phyloP scores from a whole-genome alignment of 1,140 invertebrate species.

The Thaumatotibia leucotreta region DNA sequence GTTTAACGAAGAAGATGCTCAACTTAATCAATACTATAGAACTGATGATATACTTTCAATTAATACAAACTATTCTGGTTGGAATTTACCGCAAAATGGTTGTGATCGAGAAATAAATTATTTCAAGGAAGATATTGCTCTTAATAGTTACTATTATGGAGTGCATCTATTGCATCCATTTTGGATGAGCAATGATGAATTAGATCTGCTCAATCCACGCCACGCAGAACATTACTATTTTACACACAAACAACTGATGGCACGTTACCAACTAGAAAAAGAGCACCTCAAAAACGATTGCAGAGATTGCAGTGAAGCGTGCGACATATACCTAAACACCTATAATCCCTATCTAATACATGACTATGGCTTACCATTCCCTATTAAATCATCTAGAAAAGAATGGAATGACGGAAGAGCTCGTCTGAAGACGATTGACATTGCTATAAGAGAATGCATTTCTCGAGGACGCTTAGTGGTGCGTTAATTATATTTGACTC shows the following conservation, averaged over 20 bases:
- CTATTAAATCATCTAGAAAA: slow-evolving; percentile 38
- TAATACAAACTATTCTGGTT: slow-evolving; percentile 77
- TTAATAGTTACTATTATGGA: slow-evolving; percentile 86
- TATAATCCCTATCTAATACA: slow-evolving; percentile 53
- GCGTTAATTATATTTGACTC: slow-evolving; percentile 14
- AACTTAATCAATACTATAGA: slow-evolving; percentile 44
- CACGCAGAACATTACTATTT: slow-evolving; percentile 80
- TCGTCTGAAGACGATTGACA: slow-evolving; percentile 52
- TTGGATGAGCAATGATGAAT: slow-evolving; percentile 79
- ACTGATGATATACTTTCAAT: slow-evolving; percentile 44
- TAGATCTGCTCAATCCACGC: slow-evolving; percentile 75
- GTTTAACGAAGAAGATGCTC: slow-evolving; percentile 33
- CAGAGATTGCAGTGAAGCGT: slow-evolving; percentile 18
- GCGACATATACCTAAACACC: slow-evolving; percentile 28
- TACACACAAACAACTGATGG: slow-evolving; percentile 78
- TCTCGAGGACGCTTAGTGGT: slow-evolving; percentile 56
- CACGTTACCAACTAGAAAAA: slow-evolving; percentile 82
- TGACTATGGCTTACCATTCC: slow-evolving; percentile 61
- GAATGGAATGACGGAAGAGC: slow-evolving; percentile 45
- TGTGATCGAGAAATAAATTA: slow-evolving; percentile 82
- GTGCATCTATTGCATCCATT: slow-evolving; percentile 81
- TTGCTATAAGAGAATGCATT: slow-evolving; percentile 57
- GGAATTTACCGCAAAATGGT: slow-evolving; percentile 69
- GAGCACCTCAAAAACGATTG: slow-evolving; percentile 37
- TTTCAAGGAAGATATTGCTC: slow-evolving; percentile 83